A percentile compares a stretch with the other conserved stretches of the same genome.
These are phyloP conservation scores for Drosophila kanekoi DNA, from an alignment of 2,888 invertebrate species.

Conservation along the genomic window DNA sequence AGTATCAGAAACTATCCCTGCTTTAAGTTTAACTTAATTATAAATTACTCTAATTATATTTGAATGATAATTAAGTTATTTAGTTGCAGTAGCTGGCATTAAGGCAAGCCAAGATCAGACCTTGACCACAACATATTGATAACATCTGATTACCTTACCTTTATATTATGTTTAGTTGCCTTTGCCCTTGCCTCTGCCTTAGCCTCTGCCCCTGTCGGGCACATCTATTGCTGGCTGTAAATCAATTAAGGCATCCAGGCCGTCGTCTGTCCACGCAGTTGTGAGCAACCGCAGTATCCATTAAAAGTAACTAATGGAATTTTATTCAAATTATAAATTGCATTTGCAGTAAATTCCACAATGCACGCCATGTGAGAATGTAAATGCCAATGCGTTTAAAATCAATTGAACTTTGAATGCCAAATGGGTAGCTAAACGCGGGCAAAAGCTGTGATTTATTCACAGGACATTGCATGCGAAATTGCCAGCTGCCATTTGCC, in stretches of 20 bases:
- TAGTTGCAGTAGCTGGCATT: conserved; percentile 30
- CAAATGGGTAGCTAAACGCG: conserved; percentile 20
- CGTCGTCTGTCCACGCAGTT: too few species aligned
- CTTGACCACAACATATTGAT: too few species aligned
- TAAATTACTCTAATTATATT: conserved; percentile 47
- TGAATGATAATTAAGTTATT: conserved; percentile 45
- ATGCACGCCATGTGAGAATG: conserved; percentile 38
- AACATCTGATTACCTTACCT: conserved; percentile 36
- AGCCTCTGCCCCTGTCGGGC: not conserved
- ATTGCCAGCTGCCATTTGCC: conserved; percentile 36
- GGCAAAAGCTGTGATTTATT: conserved; percentile 43
- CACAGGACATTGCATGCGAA: conserved; percentile 21
- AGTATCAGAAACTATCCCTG: too few species aligned
- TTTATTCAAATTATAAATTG: conserved; percentile 73
- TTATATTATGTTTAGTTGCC: conserved; percentile 10
- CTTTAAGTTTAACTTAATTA: conserved; percentile 1
- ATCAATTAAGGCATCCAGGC: conserved; percentile 72
- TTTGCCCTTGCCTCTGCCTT: not conserved
- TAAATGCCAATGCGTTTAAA: conserved; percentile 51
- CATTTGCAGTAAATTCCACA: conserved; percentile 49
- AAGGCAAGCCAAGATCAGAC: too few species aligned
- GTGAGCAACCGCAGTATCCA: conserved; percentile 71
- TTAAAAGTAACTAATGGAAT: conserved; percentile 73
- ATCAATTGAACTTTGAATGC: conserved; percentile 48
- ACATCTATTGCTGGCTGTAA: conserved; percentile 48